A percentile compares a stretch with the other conserved stretches of the same genome.
phyloP scores from a whole-genome alignment of 1,140 invertebrate species.

The Campoletis sonorensis region DNA sequence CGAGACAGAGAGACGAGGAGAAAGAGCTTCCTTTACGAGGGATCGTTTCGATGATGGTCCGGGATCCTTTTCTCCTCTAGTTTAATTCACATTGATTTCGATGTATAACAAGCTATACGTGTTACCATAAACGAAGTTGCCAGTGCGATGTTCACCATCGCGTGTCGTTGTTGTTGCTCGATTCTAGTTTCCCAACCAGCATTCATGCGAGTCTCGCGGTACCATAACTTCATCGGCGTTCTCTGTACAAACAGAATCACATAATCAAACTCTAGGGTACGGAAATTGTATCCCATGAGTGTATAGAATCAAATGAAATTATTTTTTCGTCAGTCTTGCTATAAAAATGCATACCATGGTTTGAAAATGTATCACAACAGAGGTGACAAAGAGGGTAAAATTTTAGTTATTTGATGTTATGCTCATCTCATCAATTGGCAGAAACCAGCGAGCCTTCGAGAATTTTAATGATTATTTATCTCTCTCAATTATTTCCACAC shows the following conservation, averaged over 20 bases:
- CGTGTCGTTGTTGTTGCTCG: background rate
- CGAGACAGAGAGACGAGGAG: conserved; percentile 9
- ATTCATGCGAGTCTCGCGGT: background rate
- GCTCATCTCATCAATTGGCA: too few species aligned
- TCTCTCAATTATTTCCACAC: too few species aligned
- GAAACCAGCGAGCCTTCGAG: too few species aligned
- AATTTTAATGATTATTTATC: too few species aligned
- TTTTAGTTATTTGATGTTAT: too few species aligned
- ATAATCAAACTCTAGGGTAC: background rate
- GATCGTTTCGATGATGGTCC: conserved; percentile 50
- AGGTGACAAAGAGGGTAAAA: too few species aligned
- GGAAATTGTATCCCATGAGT: background rate
- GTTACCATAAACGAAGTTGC: background rate
- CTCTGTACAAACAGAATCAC: background rate
- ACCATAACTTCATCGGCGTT: background rate
- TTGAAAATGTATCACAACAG: too few species aligned
- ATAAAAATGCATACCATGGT: too few species aligned
- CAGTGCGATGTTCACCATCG: background rate
- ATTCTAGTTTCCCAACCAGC: background rate
- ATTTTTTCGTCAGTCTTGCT: too few species aligned
- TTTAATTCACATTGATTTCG: conserved; percentile 7
- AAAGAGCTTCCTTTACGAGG: conserved; percentile 47
- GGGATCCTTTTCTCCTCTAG: conserved; percentile 20
- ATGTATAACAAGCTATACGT: background rate
- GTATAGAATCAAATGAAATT: background rate